Conservation (phyloP, 2,888 invertebrate genomes). For the Zootermopsis nevadensis region DNA sequence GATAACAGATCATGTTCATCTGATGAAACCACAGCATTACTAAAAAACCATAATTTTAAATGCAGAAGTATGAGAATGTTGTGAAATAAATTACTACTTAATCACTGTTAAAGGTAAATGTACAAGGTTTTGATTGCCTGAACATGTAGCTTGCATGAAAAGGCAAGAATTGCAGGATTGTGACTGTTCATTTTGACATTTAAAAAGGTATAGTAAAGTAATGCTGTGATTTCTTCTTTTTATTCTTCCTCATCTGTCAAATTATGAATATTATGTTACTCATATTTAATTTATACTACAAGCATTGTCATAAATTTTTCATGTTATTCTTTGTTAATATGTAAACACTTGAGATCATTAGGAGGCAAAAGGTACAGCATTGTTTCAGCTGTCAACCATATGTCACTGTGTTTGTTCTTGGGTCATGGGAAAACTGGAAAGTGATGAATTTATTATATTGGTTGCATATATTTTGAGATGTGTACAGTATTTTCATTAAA, state of each 20-base stretch:
- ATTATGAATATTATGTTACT: background rate
- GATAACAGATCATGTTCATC: too few relatives aligned
- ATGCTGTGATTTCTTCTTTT: conserved; percentile 11
- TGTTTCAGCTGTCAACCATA: background rate
- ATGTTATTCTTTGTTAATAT: background rate
- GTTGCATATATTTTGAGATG: conserved; percentile 49
- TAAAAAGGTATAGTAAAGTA: background rate
- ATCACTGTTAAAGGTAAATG: too few relatives aligned
- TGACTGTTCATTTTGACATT: too few relatives aligned
- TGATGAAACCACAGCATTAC: too few relatives aligned
- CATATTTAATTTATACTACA: background rate
- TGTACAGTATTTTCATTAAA: conserved; percentile 52
- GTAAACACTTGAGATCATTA: background rate
- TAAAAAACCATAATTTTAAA: too few relatives aligned
- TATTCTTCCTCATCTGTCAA: background rate
- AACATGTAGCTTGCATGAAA: too few relatives aligned
- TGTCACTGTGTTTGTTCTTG: conserved; percentile 1
- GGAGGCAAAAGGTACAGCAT: background rate
- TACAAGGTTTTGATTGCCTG: too few relatives aligned
- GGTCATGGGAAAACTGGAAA: background rate
- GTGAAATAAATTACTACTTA: too few relatives aligned
- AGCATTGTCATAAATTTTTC: background rate
- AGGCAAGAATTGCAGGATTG: too few relatives aligned
- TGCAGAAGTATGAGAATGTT: too few relatives aligned
- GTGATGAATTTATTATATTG: conserved; percentile 35